Evolutionary conservation across 2,113 vertebrate species (phyloP).

Genomic region (Bufo bufo): DNA sequence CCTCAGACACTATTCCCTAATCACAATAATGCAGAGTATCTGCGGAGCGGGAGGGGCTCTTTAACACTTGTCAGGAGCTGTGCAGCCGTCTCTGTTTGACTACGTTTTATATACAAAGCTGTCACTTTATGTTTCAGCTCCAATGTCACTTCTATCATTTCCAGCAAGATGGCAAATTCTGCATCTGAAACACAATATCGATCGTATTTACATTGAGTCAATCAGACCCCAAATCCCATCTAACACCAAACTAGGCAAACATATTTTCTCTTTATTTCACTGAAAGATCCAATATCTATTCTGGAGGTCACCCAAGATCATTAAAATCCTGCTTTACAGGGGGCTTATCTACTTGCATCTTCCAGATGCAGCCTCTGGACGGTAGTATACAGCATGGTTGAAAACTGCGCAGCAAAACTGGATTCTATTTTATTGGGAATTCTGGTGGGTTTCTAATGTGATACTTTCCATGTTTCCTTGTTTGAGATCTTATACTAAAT

Average conservation of each 20-base stretch:
- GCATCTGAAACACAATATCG: conserved; percentile 9
- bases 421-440: no score
- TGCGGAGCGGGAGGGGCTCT: conserved; percentile 36
- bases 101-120: conserved; percentile 33
- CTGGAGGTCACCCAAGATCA: not conserved
- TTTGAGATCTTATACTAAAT: no score
- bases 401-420: no score
- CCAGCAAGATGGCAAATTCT: conserved; percentile 46
- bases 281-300: not conserved
- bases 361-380: no score
- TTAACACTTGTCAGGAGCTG: conserved; percentile 55
- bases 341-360: not conserved
- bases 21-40: conserved; percentile 64
- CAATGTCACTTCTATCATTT: conserved; percentile 61
- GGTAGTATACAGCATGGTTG: no score
- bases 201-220: not conserved
- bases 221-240: not conserved
- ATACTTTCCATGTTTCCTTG: no score
- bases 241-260: not conserved
- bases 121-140: conserved; percentile 58
- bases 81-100: conserved; percentile 61
- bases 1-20: conserved; percentile 64
- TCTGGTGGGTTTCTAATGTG: no score
- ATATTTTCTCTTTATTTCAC: not conserved
- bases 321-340: not conserved